Evolutionary conservation across 2,113 vertebrate species (phyloP).

Genomic region (Syngnathus scovelli): DNA sequence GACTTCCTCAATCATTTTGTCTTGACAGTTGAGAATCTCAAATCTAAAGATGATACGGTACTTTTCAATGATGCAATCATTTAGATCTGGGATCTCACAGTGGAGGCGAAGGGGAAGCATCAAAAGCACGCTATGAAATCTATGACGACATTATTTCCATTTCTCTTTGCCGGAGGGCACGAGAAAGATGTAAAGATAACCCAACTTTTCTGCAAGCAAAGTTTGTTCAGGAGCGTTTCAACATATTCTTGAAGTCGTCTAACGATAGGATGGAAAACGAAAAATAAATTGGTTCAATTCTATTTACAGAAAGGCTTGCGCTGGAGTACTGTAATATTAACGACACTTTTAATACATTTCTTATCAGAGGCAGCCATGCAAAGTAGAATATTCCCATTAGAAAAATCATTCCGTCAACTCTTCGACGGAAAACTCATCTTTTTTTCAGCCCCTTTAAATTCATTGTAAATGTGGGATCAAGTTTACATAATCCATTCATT

Average conservation of each 20-base stretch:
- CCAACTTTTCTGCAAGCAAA: background rate
- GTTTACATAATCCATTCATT: constrained; percentile 1
- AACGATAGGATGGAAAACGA: background rate
- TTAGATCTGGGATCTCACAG: background rate
- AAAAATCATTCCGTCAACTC: background rate
- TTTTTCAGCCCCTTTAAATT: background rate
- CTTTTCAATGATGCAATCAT: background rate
- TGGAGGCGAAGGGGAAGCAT: background rate
- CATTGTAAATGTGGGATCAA: background rate
- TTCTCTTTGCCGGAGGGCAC: background rate
- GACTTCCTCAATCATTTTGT: constrained; percentile 55
- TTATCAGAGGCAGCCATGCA: constrained; percentile 6
- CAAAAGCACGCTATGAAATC: background rate
- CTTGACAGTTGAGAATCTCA: too few species aligned
- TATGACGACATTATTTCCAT: background rate
- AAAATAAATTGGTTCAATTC: background rate
- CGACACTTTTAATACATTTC: background rate
- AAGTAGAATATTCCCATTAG: constrained; percentile 1
- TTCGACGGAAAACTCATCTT: background rate
- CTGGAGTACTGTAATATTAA: background rate
- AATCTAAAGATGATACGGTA: background rate
- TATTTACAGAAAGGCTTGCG: background rate
- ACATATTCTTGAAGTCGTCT: background rate
- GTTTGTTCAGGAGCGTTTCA: background rate
- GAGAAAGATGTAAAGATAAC: background rate